These are phyloP conservation scores for Hipparchia sbordonii DNA, from an alignment of 2,888 invertebrate genomes.

Conservation along the genomic window DNA sequence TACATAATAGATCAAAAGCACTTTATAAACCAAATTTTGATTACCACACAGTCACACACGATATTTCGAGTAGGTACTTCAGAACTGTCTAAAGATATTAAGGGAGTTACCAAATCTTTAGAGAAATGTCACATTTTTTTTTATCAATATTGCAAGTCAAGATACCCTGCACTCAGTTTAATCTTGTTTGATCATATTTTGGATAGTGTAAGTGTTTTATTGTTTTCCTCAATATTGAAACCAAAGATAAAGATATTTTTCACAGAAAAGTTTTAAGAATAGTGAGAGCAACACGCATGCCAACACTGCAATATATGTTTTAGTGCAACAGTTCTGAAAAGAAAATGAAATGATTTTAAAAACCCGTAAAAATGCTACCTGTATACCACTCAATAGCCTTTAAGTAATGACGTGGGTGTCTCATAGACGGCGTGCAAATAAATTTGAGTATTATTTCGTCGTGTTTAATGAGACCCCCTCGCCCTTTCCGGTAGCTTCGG, in stretches of 20 bases:
- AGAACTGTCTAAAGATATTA: constrained; percentile 1
- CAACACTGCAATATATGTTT: too few relatives aligned
- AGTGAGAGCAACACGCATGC: too few relatives aligned
- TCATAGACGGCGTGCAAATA: too few relatives aligned
- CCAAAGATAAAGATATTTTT: neutral
- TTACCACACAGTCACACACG: constrained; percentile 8
- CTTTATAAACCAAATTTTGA: neutral
- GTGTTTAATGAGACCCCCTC: too few relatives aligned
- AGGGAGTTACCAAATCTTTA: constrained; percentile 5
- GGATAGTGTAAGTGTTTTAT: neutral
- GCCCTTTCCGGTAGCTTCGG: too few relatives aligned
- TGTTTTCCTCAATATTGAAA: neutral
- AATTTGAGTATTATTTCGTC: too few relatives aligned
- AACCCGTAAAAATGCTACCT: too few relatives aligned
- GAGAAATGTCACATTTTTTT: neutral
- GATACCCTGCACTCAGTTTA: neutral
- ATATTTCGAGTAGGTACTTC: constrained; percentile 5
- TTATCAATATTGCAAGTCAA: constrained; percentile 7
- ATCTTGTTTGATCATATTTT: constrained; percentile 7
- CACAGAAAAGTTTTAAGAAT: too few relatives aligned
- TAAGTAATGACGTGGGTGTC: too few relatives aligned
- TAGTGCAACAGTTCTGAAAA: too few relatives aligned
- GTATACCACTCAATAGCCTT: too few relatives aligned
- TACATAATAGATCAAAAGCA: neutral
- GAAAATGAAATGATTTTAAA: too few relatives aligned